Conservation (phyloP, 1,140 invertebrate genomes). For the Reticulitermes speratus region DNA sequence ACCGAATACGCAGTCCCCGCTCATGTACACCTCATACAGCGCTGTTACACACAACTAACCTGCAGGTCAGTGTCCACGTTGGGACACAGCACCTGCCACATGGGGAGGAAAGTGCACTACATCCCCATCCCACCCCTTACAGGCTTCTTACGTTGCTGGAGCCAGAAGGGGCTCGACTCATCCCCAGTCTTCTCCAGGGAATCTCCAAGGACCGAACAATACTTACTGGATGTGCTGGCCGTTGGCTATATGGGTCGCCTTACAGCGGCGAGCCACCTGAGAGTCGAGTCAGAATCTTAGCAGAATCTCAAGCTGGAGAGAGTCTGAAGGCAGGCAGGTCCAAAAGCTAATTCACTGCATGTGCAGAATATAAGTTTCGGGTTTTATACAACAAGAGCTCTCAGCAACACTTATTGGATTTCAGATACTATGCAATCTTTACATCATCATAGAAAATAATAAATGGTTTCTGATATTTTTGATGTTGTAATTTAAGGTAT, state of each 20-base stretch:
- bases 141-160: background rate
- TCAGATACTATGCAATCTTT: too few species aligned
- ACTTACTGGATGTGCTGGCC: background rate
- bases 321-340: too few species aligned
- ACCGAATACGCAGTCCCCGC: too few species aligned
- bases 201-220: constrained; percentile 1
- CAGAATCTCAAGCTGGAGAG: background rate
- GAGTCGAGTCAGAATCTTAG: background rate
- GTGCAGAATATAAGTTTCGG: too few species aligned
- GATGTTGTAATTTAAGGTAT: too few species aligned
- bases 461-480: too few species aligned
- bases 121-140: background rate
- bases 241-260: background rate
- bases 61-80: background rate
- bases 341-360: too few species aligned
- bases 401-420: too few species aligned
- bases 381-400: too few species aligned
- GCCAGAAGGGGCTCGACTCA: constrained; percentile 1
- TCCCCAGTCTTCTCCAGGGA: background rate
- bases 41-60: too few species aligned
- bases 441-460: too few species aligned
- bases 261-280: background rate
- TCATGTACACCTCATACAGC: too few species aligned
- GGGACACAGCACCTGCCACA: background rate
- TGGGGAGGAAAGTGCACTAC: background rate